Percentiles rank a stretch among this genome's conserved stretches.
Evolutionary conservation across 2,888 invertebrate genomes (phyloP).

Genomic region (Steinernema carpocapsae): DNA sequence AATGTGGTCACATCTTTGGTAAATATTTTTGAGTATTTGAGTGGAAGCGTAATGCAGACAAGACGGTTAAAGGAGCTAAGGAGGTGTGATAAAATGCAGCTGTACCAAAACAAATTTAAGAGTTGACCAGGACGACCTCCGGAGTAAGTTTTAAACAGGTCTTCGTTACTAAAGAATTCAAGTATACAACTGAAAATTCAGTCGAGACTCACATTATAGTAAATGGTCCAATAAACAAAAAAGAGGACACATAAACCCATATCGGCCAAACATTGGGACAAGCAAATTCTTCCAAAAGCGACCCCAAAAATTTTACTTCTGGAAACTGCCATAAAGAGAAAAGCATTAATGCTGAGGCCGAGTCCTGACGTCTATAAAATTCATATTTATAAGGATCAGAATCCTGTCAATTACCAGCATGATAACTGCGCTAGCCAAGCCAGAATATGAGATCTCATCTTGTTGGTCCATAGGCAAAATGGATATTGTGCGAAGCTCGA

Average conservation of each 20-base stretch:
- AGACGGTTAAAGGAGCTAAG: background rate
- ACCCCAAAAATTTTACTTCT: background rate
- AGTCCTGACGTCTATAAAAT: slow-evolving; percentile 5
- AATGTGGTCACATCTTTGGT: background rate
- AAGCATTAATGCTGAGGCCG: background rate
- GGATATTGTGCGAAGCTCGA: no score
- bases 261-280: background rate
- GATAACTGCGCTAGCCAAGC: no score
- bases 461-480: no score
- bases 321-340: background rate
- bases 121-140: slow-evolving; percentile 13
- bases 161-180: background rate
- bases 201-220: background rate
- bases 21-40: background rate
- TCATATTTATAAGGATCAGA: background rate
- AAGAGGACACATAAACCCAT: background rate
- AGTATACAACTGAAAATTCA: background rate
- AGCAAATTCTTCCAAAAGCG: background rate
- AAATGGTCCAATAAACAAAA: background rate
- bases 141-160: background rate
- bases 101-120: slow-evolving; percentile 17
- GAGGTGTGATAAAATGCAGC: background rate
- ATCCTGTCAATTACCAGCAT: no score
- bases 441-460: no score
- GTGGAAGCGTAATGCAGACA: background rate